phyloP scores from a whole-genome alignment of 2,113 vertebrate genomes.

The Stigmatopora argus region DNA sequence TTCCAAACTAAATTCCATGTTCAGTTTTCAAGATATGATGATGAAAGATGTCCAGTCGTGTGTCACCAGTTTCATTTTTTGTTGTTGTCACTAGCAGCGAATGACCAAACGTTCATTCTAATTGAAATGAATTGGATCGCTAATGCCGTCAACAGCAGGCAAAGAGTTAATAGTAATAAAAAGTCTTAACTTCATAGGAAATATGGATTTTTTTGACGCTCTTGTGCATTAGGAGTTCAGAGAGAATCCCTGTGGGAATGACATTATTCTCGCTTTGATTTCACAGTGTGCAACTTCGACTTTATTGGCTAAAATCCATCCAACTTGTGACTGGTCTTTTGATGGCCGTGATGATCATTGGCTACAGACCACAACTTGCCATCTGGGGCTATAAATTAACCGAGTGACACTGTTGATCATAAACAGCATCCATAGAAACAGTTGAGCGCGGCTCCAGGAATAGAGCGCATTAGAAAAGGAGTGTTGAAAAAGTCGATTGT shows the following conservation, averaged over 20 bases:
- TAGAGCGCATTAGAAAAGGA: conserved; percentile 41
- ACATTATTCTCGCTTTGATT: neutral
- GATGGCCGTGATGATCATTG: neutral
- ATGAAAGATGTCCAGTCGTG: too few relatives aligned
- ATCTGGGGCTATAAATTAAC: conserved; percentile 14
- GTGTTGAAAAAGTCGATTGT: conserved; percentile 56
- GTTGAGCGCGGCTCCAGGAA: conserved; percentile 31
- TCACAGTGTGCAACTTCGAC: neutral
- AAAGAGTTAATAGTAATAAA: neutral
- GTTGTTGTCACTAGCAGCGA: too few relatives aligned
- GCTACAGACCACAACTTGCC: conserved; percentile 1
- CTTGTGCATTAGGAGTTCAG: neutral
- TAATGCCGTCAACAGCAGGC: too few relatives aligned
- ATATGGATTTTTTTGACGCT: neutral
- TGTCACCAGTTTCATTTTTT: too few relatives aligned
- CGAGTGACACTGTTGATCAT: conserved; percentile 34
- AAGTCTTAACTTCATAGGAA: neutral
- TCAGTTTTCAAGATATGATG: too few relatives aligned
- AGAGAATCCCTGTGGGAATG: neutral
- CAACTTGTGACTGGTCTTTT: neutral
- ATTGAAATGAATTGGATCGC: too few relatives aligned
- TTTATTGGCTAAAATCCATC: conserved; percentile 1
- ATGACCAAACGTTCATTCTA: too few relatives aligned
- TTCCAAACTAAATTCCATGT: too few relatives aligned
- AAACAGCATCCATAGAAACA: conserved; percentile 51